phyloP scores from a whole-genome alignment of 2,888 invertebrate genomes.

The Hydropsyche betteni region DNA sequence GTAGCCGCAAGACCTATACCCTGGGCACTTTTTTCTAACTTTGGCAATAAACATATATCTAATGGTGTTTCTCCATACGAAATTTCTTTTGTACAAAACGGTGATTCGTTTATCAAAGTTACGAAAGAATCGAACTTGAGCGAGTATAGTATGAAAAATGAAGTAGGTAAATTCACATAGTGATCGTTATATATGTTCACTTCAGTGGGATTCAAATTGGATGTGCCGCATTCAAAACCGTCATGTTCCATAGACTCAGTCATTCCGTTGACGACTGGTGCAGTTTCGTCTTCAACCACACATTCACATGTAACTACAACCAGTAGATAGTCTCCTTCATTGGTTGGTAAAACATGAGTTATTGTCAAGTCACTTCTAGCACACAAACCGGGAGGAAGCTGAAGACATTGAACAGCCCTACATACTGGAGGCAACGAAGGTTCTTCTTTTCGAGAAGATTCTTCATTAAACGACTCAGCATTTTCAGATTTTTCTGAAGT shows the following conservation, averaged over 20 bases:
- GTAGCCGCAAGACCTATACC: constrained; percentile 73
- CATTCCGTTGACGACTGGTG: constrained; percentile 42
- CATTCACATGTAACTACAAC: constrained; percentile 66
- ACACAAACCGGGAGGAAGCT: constrained; percentile 64
- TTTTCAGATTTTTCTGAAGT: constrained; percentile 57
- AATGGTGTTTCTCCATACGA: constrained; percentile 73
- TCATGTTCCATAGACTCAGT: constrained; percentile 64
- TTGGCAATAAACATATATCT: constrained; percentile 75
- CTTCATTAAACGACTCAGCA: constrained; percentile 65
- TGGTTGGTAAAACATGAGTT: constrained; percentile 73
- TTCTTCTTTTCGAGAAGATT: constrained; percentile 61
- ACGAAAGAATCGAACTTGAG: constrained; percentile 48
- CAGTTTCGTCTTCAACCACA: constrained; percentile 43
- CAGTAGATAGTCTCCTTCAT: constrained; percentile 74
- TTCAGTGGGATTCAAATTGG: not conserved
- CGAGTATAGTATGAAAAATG: constrained; percentile 55
- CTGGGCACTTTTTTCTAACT: constrained; percentile 59
- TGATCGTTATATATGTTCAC: constrained; percentile 34
- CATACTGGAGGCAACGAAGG: constrained; percentile 60
- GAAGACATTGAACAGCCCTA: constrained; percentile 68
- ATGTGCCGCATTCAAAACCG: constrained; percentile 55
- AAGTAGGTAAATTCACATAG: constrained; percentile 43
- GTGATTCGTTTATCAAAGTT: constrained; percentile 65
- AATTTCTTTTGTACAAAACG: constrained; percentile 70
- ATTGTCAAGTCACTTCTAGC: constrained; percentile 65